These are phyloP conservation scores for Andrena bicolor DNA, from an alignment of 2,888 invertebrate genomes.

Conservation along the genomic window DNA sequence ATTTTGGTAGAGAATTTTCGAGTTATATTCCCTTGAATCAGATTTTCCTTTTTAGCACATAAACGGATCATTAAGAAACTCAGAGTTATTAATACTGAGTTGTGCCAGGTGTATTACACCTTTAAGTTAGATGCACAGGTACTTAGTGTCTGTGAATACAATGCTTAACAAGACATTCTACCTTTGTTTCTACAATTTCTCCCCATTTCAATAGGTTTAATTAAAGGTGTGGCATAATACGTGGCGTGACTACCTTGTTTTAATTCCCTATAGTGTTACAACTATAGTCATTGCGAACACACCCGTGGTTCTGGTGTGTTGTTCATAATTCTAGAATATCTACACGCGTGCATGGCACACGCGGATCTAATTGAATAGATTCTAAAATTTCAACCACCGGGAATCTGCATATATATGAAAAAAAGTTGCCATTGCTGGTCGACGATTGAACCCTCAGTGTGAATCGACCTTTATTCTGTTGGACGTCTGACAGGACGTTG, in stretches of 20 bases:
- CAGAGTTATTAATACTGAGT: too few relatives aligned
- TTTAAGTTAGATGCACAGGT: too few relatives aligned
- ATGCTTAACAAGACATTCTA: background rate
- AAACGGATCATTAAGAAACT: too few relatives aligned
- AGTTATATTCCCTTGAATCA: too few relatives aligned
- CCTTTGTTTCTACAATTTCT: background rate
- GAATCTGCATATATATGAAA: too few relatives aligned
- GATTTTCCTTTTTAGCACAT: too few relatives aligned
- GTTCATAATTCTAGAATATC: slow-evolving; percentile 3
- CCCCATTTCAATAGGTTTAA: background rate
- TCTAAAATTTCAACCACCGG: too few relatives aligned
- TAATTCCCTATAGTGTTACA: background rate
- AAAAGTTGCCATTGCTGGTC: too few relatives aligned
- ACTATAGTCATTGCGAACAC: background rate
- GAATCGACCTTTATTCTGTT: background rate
- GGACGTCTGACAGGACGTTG: background rate
- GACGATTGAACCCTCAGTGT: background rate
- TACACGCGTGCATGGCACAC: background rate
- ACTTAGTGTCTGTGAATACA: background rate
- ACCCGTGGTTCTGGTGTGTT: background rate
- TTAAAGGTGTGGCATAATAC: background rate
- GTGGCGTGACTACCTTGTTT: background rate
- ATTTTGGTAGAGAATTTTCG: too few relatives aligned
- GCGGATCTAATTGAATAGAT: background rate
- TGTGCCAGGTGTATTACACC: too few relatives aligned